These are phyloP conservation scores for Celastrina argiolus DNA, from an alignment of 2,888 invertebrate species.

Conservation along the genomic window DNA sequence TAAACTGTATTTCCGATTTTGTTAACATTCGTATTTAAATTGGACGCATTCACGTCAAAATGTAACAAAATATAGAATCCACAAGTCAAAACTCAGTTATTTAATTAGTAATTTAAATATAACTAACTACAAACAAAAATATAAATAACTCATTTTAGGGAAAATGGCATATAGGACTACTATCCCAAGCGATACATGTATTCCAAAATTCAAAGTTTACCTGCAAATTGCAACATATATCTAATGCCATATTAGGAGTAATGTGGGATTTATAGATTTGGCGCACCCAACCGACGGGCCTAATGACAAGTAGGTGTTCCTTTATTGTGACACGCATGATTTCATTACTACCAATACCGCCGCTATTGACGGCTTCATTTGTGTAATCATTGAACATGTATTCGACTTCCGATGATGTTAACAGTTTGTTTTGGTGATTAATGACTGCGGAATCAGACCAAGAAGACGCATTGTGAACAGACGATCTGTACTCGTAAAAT, in stretches of 20 bases:
- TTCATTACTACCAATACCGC: not conserved
- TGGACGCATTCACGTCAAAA: too few species aligned
- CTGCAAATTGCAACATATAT: not conserved
- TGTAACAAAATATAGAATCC: too few species aligned
- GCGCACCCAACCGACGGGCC: not conserved
- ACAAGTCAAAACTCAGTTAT: too few species aligned
- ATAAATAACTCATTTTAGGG: too few species aligned
- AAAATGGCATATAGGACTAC: too few species aligned
- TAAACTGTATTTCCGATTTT: too few species aligned
- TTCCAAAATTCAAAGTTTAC: not conserved
- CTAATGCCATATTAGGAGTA: not conserved
- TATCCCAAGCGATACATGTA: too few species aligned
- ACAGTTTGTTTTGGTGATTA: not conserved
- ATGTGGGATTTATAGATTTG: not conserved
- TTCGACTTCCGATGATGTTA: not conserved
- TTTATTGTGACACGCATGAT: conserved; percentile 17
- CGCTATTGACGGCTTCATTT: not conserved
- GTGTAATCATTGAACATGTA: not conserved
- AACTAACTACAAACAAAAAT: too few species aligned
- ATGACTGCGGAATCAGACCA: not conserved
- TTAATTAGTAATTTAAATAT: too few species aligned
- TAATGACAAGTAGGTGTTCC: conserved; percentile 6
- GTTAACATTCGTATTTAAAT: too few species aligned
- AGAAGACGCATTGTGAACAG: too few species aligned
- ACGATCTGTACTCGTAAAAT: too few species aligned